A percentile compares a stretch with the other conserved stretches of the same genome.
Evolutionary conservation across 2,888 invertebrate species (phyloP).

Genomic region (Parnassius smintheus): DNA sequence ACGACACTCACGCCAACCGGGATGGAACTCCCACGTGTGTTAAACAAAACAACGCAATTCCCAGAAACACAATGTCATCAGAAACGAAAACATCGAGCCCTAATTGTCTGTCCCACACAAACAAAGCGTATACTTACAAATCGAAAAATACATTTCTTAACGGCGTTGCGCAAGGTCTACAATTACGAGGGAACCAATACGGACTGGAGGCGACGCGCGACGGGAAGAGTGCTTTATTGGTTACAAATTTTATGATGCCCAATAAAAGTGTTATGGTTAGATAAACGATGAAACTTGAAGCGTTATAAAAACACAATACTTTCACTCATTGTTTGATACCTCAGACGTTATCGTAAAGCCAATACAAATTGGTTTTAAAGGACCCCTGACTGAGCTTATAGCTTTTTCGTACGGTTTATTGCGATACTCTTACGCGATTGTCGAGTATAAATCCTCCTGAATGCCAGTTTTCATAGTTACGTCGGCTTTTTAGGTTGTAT

Average conservation of each 20-base stretch:
- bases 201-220: neutral
- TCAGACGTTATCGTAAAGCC: constrained; percentile 65
- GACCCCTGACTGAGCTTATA: constrained; percentile 45
- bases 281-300: constrained; percentile 67
- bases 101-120: constrained; percentile 52
- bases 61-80: constrained; percentile 71
- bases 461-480: constrained; percentile 16
- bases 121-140: neutral
- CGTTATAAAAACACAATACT: constrained; percentile 64
- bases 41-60: constrained; percentile 61
- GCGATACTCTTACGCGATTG: constrained; percentile 38
- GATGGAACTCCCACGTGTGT: constrained; percentile 67
- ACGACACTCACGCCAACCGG: constrained; percentile 45
- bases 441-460: constrained; percentile 7
- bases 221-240: constrained; percentile 35
- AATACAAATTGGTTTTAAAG: constrained; percentile 71
- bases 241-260: constrained; percentile 40
- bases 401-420: constrained; percentile 51
- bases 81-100: constrained; percentile 62
- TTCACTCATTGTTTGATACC: constrained; percentile 69
- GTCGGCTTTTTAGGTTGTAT: constrained; percentile 5
- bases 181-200: constrained; percentile 27
- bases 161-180: neutral
- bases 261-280: constrained; percentile 61
- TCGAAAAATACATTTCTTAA: neutral